Evolutionary conservation across 2,113 vertebrate species (phyloP).

Genomic region (Amia ocellicauda): DNA sequence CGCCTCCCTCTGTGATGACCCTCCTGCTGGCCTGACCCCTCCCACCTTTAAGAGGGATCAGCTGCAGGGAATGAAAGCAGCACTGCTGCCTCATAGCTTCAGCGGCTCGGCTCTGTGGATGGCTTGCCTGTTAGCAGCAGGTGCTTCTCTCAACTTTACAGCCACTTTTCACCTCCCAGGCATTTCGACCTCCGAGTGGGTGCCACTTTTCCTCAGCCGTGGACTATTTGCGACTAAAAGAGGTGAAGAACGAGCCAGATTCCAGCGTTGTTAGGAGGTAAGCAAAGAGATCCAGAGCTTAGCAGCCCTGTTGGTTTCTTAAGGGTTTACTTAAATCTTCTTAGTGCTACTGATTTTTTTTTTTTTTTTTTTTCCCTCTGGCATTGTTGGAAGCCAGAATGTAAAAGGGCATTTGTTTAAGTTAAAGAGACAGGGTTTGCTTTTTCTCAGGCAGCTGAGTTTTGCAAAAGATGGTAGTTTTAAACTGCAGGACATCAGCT

Average conservation of each 20-base stretch:
- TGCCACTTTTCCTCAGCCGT: not conserved
- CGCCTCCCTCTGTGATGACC: conserved; percentile 28
- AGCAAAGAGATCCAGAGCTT: conserved; percentile 30
- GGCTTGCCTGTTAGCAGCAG: conserved; percentile 3
- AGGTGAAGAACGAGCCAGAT: conserved; percentile 7
- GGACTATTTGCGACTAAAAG: conserved; percentile 13
- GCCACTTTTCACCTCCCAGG: conserved; percentile 6
- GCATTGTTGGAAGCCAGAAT: conserved; percentile 14
- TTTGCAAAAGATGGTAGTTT: too few species aligned
- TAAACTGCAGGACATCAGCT: too few species aligned
- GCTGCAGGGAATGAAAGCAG: conserved; percentile 55
- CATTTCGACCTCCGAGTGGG: not conserved
- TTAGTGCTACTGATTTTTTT: conserved; percentile 51
- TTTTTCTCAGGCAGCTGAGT: too few species aligned
- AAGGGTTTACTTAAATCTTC: conserved; percentile 64
- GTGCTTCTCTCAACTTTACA: not conserved
- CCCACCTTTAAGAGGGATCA: conserved; percentile 60
- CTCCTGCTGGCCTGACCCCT: conserved; percentile 50
- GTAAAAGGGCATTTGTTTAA: conserved; percentile 10
- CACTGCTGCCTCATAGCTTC: conserved; percentile 19
- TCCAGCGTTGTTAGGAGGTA: conserved; percentile 19
- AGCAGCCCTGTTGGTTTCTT: conserved; percentile 27
- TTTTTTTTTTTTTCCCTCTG: conserved; percentile 1
- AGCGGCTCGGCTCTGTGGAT: not conserved
- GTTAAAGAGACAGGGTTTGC: not conserved